Base-by-base conservation (phyloP, 2,888 invertebrate species). In the Polydrusus cervinus region DNA sequence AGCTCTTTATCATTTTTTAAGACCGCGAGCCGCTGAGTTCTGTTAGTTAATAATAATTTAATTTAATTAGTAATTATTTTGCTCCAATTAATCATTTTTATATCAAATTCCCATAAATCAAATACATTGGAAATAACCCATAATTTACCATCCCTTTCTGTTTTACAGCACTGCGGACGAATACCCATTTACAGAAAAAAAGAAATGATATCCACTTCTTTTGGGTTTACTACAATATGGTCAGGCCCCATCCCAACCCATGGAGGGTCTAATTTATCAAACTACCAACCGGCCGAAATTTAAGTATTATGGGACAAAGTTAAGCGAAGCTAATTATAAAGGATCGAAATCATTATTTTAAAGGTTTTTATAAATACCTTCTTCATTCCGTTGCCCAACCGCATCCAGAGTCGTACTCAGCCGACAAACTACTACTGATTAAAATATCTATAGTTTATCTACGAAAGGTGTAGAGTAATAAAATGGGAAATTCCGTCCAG, bases 331-430 rank as follows among this genome's bases (percentile, higher is more conserved):
- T 75, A 75, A 75, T 75, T 75, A 75, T 71, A 75, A 66, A 71
- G 75, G 57, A 75, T 71, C 71, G 64, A 68, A 75, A 71, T 71
- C 75, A 71, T 75, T 75, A 75, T 75, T 75, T 71, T 75, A 67
- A 66, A 64, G 53, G 66, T 75, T 75, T 71, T 75, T 75, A 75
- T 75, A 71, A 70, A 66, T 71, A 65, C 75, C 70, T 51, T 64
- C 49, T 70, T 75, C 70, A 49, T 70, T 51, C 43, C 53, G 25
- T n/a, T 53, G 60, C 20, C 60, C 57, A 60, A 67, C 73, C 73
- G 47, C 73, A 67, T 34, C 34, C 34, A 34, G 34, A 9, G 34
- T 34, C 8, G 34, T 7, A 34, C 34, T 34, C 1, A 34, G 34
- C 34, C 3, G 34, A 1, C 7, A 34, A 8, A 6, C 9, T 34